Evolutionary conservation across 2,797 vertebrate genomes (phyloP).

Genomic region (Euphonia xanthogaster): DNA sequence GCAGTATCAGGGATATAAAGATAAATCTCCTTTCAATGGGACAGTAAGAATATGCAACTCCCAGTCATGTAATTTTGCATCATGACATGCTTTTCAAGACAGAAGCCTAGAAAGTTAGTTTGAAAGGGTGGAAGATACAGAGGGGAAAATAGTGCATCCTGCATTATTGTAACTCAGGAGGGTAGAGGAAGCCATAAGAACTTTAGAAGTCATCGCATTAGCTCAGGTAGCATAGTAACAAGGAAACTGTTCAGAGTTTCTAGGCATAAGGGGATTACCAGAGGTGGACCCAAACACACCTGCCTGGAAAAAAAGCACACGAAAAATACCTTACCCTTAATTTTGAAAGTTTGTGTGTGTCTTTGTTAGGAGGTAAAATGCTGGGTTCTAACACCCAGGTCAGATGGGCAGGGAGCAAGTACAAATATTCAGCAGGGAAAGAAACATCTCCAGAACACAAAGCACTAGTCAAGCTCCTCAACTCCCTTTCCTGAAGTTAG

Average conservation of each 20-base stretch:
- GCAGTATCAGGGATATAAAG: neutral
- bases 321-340: neutral
- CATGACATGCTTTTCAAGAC: neutral
- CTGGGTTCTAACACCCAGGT: neutral
- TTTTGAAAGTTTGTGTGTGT: neutral
- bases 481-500: neutral
- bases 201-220: neutral
- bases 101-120: neutral
- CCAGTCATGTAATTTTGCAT: neutral
- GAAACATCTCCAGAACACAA: neutral
- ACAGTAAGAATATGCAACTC: neutral
- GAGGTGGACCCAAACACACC: neutral
- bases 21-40: neutral
- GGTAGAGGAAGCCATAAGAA: neutral
- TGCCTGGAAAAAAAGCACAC: neutral
- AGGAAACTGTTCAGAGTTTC: neutral
- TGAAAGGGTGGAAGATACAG: neutral
- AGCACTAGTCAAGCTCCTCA: neutral
- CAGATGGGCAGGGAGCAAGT: neutral
- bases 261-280: neutral
- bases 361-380: neutral
- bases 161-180: neutral
- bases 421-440: neutral
- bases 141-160: neutral
- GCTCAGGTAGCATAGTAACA: neutral